Base-by-base conservation (phyloP, 2,888 invertebrate genomes). In the Cybosia mesomella region DNA sequence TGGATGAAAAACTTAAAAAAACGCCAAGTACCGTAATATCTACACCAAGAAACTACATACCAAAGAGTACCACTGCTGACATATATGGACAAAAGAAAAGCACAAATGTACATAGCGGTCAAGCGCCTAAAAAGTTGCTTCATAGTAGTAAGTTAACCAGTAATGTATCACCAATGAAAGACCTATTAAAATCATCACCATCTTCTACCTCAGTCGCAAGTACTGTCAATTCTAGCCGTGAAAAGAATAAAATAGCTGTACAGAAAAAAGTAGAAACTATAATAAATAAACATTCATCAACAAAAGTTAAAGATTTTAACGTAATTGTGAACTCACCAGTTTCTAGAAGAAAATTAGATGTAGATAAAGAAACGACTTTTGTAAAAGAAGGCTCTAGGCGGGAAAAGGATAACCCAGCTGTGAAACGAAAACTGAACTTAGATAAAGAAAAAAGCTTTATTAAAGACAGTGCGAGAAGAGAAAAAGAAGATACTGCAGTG, bases 271-370 rank as follows among this genome's bases (percentile, higher is more conserved):
- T 58, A 22, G 82, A 83, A 0, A 39, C 69, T 24, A 85, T 80
- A 18, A 34, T 75, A n/a, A 67, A 70, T 3, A 72, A 70, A 11
- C 73, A 78, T 60, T 71, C 84, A 21, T 68, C 73, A 4, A 82
- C 71, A 4, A 65, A 69, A 74, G 64, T n/a, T 18, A 72, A 84
- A 80, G 70, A 43, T 77, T 85, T 60, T 75, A 92, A 89, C 71
- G 87, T 93, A 0, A 92, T 90, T 11, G 89, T 92, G 0, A 93
- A 92, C 74, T 93, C 94, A 0, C 94, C 94, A 1, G 70, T 86
- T 11, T 80, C 76, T 10, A 91, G 86, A 82, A 83, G 84, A 68
- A 90, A 85, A 74, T 59, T 85, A 24, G 82, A 82, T 77, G 63
- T 80, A 10, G 77, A 82, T 65, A 67, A 71, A 71, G 68, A 77